Evolutionary conservation across 2,888 invertebrate genomes (phyloP).

Genomic region (Oligia strigilis): DNA sequence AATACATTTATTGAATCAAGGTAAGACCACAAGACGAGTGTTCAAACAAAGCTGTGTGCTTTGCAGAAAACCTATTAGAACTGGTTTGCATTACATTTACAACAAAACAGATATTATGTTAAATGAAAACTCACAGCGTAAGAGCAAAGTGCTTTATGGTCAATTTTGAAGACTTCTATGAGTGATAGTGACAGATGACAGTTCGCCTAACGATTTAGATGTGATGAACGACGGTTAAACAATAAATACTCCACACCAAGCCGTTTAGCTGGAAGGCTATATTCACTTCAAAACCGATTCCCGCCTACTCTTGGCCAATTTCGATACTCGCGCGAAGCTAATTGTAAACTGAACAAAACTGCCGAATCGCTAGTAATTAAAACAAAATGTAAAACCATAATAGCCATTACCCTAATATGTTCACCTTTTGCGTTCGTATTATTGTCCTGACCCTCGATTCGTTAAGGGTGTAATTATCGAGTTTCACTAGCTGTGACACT

Average conservation of each 20-base stretch:
- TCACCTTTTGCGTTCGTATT: conserved; percentile 52
- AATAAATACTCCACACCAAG: not conserved
- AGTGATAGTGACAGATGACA: not conserved
- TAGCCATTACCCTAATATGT: conserved; percentile 46
- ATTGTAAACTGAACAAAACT: conserved; percentile 20
- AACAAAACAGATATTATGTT: not conserved
- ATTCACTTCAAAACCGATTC: not conserved
- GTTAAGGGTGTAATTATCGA: conserved; percentile 36
- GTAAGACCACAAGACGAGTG: not conserved
- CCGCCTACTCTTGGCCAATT: not conserved
- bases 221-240: not conserved
- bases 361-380: conserved; percentile 36
- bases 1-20: not conserved
- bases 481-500: conserved; percentile 33
- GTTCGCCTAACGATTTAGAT: too few species aligned
- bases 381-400: conserved; percentile 47
- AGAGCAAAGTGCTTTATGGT: not conserved
- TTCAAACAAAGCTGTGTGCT: not conserved
- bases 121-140: not conserved
- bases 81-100: not conserved
- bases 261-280: not conserved
- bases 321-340: not conserved
- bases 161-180: not conserved
- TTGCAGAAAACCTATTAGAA: not conserved
- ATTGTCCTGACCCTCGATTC: conserved; percentile 35